Percentiles rank a stretch among this genome's conserved stretches.
Evolutionary conservation across 2,797 vertebrate species (phyloP).

Genomic region (Pseudomugil gertrudae): DNA sequence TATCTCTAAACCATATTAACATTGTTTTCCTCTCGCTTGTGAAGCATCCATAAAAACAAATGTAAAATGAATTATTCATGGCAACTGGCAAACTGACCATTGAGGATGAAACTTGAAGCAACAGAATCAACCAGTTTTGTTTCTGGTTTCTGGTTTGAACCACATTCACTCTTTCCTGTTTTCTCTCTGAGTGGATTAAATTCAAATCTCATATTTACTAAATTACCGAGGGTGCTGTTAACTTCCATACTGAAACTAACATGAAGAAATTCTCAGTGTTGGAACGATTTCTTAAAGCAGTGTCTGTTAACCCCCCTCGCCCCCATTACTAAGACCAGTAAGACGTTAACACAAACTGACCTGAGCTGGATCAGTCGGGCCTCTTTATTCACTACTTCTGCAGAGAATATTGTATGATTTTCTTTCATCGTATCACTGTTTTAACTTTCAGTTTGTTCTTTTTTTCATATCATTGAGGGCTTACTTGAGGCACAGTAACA

Average conservation of each 20-base stretch:
- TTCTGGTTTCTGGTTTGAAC: not conserved
- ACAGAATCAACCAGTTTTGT: not conserved
- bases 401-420: constrained; percentile 46
- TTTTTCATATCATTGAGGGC: constrained; percentile 11
- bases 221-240: not conserved
- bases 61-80: not conserved
- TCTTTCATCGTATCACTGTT: constrained; percentile 38
- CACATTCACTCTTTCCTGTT: not conserved
- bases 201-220: not conserved
- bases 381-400: constrained; percentile 26
- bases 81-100: not conserved
- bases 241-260: constrained; percentile 4
- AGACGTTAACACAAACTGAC: constrained; percentile 13
- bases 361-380: constrained; percentile 10
- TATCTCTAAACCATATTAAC: not conserved
- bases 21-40: not conserved
- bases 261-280: not conserved
- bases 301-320: not conserved
- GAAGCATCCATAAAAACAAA: not conserved
- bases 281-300: constrained; percentile 5
- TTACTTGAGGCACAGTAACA: constrained; percentile 11
- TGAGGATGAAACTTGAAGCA: not conserved
- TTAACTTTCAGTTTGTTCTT: constrained; percentile 36
- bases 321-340: not conserved
- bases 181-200: not conserved